Conservation (phyloP, 2,888 invertebrate species). For the Trimorus sp. region DNA sequence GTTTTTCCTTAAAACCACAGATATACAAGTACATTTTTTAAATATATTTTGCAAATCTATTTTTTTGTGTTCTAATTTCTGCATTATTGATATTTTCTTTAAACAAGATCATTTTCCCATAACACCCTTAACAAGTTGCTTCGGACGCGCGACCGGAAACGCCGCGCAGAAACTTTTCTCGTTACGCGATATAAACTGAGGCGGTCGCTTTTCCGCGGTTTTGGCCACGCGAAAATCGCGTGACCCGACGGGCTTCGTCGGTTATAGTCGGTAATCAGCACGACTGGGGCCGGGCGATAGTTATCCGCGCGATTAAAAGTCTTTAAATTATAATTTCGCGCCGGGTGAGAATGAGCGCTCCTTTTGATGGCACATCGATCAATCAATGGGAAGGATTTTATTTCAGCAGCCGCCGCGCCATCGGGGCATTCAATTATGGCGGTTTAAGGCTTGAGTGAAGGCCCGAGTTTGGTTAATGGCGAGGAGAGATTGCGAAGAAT, state of each 20-base stretch:
- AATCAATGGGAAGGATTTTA: background rate
- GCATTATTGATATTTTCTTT: no score
- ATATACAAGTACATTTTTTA: no score
- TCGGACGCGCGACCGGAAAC: conserved; percentile 41
- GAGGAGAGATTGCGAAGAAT: no score
- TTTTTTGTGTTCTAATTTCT: no score
- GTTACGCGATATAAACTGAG: conserved; percentile 78
- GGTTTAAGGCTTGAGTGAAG: no score
- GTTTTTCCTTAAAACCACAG: no score
- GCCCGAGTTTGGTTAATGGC: no score
- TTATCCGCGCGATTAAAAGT: conserved; percentile 40
- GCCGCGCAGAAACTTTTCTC: conserved; percentile 73
- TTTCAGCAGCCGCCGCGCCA: no score
- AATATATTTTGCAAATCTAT: no score
- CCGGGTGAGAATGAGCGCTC: conserved; percentile 21
- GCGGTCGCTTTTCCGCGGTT: conserved; percentile 64
- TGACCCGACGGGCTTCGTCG: conserved; percentile 35
- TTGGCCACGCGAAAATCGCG: conserved; percentile 45
- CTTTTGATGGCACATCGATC: conserved; percentile 18
- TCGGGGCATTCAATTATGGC: no score
- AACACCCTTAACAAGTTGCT: conserved; percentile 69
- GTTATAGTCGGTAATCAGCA: conserved; percentile 43
- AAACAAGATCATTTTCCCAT: no score
- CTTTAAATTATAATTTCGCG: conserved; percentile 21
- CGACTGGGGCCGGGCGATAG: conserved; percentile 2